These are phyloP conservation scores for Matsumurasca onukii DNA, from an alignment of 1,140 invertebrate species.

Conservation along the genomic window DNA sequence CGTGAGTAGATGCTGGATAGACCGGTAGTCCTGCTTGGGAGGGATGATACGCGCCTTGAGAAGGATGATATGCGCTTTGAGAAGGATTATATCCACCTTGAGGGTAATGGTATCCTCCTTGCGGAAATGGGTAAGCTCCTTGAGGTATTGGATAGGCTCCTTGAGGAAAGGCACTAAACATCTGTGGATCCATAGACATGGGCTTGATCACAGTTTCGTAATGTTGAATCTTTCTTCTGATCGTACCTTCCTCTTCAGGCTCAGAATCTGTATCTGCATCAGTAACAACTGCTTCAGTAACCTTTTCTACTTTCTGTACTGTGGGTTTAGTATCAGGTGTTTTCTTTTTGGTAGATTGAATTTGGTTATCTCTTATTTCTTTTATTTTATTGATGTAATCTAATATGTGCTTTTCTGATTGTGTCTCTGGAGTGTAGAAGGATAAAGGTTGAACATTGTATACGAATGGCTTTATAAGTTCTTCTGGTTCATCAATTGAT, in stretches of 20 bases:
- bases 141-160: constrained; percentile 6
- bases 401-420: constrained; percentile 10
- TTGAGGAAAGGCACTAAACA: neutral
- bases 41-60: too few relatives aligned
- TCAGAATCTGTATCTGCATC: neutral
- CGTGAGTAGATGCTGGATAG: neutral
- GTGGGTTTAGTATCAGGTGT: neutral
- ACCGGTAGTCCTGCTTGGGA: neutral
- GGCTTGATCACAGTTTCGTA: constrained; percentile 28
- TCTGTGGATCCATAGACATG: neutral
- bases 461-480: constrained; percentile 1
- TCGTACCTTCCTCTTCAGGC: constrained; percentile 1
- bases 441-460: constrained; percentile 20
- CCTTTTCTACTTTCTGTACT: neutral
- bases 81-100: too few relatives aligned
- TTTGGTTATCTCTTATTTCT: constrained; percentile 14
- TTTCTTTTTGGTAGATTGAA: neutral
- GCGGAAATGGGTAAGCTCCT: too few relatives aligned
- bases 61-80: too few relatives aligned
- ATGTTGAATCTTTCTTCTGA: constrained; percentile 31
- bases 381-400: constrained; percentile 25
- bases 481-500: neutral
- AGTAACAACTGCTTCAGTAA: neutral
- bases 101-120: too few relatives aligned
- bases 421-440: neutral